These are phyloP conservation scores for Syndactyla subalaris DNA, from an alignment of 2,797 vertebrate genomes.

Conservation along the genomic window DNA sequence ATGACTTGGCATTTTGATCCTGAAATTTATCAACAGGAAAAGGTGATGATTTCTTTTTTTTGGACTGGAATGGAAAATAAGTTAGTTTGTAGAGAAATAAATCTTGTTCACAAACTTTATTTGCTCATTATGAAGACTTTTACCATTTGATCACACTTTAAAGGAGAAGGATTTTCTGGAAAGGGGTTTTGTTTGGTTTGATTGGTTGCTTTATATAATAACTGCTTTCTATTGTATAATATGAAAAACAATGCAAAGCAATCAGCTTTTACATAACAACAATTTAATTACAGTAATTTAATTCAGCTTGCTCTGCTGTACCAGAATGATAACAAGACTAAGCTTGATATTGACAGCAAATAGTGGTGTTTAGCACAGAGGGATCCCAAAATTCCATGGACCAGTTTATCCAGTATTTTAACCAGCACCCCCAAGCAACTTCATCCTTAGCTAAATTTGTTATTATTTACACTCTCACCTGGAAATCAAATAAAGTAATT, in stretches of 20 bases:
- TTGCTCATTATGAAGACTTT: slow-evolving; percentile 43
- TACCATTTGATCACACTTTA: slow-evolving; percentile 14
- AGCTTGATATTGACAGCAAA: neutral
- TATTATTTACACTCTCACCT: neutral
- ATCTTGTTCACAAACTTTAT: slow-evolving; percentile 31
- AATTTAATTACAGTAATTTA: slow-evolving; percentile 36
- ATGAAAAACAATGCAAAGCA: neutral
- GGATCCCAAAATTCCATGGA: neutral
- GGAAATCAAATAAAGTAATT: neutral
- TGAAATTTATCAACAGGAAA: slow-evolving; percentile 70
- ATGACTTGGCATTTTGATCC: slow-evolving; percentile 56
- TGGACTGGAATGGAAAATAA: slow-evolving; percentile 22
- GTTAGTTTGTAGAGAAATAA: slow-evolving; percentile 14
- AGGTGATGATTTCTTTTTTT: slow-evolving; percentile 57
- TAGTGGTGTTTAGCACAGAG: neutral
- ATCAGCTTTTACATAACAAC: slow-evolving; percentile 10
- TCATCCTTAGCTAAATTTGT: neutral
- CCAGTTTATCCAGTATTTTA: neutral
- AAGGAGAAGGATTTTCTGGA: slow-evolving; percentile 38
- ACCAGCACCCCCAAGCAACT: neutral
- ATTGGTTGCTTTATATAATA: slow-evolving; percentile 30
- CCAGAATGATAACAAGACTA: slow-evolving; percentile 2
- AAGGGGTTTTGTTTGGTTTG: slow-evolving; percentile 27
- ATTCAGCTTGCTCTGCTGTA: neutral
- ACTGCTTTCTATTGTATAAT: slow-evolving; percentile 39